Evolutionary conservation across 2,888 invertebrate species (phyloP).

Genomic region (Galerucella nymphaeae): DNA sequence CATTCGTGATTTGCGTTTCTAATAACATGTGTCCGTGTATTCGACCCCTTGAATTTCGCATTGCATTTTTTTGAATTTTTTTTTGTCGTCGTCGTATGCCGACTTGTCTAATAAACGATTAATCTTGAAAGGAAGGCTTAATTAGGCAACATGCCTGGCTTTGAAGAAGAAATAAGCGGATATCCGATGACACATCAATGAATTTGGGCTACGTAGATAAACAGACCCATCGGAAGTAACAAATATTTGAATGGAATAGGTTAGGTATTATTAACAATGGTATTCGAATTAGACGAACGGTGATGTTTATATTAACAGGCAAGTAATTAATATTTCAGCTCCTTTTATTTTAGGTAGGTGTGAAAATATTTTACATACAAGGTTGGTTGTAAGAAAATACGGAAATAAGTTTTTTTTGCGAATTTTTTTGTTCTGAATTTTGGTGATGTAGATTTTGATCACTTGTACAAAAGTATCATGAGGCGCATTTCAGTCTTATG

Average conservation of each 20-base stretch:
- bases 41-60: slow-evolving; percentile 32
- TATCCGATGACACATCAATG: slow-evolving; percentile 29
- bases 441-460: no score
- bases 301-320: background rate
- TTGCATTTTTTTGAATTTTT: slow-evolving; percentile 24
- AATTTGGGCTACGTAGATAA: slow-evolving; percentile 17
- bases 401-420: no score
- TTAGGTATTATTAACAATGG: slow-evolving; percentile 16
- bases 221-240: slow-evolving; percentile 13
- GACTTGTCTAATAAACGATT: slow-evolving; percentile 4
- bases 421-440: no score
- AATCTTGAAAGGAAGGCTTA: slow-evolving; percentile 20
- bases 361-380: background rate
- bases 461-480: no score
- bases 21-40: slow-evolving; percentile 32
- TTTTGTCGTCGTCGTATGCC: background rate
- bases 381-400: no score
- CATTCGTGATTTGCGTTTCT: slow-evolving; percentile 40
- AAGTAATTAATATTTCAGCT: background rate
- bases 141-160: slow-evolving; percentile 24
- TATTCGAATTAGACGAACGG: background rate
- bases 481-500: no score
- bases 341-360: background rate
- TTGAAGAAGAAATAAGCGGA: slow-evolving; percentile 24
- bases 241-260: slow-evolving; percentile 22